Conservation (phyloP, 2,113 vertebrate genomes). For the Litocranius walleri region DNA sequence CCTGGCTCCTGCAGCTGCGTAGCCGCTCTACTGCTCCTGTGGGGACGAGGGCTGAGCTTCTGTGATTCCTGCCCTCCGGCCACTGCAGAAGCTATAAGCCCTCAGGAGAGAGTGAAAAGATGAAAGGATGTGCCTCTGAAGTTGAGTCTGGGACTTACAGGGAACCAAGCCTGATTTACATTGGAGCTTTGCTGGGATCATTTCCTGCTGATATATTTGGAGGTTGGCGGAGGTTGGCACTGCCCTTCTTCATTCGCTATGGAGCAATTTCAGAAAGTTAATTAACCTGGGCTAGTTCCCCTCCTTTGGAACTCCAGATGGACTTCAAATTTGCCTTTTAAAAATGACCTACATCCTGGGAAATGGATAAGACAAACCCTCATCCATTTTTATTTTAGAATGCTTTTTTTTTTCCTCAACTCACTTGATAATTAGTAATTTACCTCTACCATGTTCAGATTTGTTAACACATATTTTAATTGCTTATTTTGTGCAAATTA, state of each 20-base stretch:
- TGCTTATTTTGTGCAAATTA: not conserved
- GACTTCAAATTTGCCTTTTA: not conserved
- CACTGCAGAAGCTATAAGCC: not conserved
- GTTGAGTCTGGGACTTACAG: not conserved
- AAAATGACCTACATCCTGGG: not conserved
- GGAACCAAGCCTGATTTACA: conserved; percentile 26
- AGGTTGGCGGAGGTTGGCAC: not conserved
- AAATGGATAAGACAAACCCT: not conserved
- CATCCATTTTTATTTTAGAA: not conserved
- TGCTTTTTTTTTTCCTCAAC: not conserved
- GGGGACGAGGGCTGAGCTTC: not conserved
- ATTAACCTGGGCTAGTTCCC: conserved; percentile 22
- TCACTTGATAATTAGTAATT: not conserved
- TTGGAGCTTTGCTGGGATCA: not conserved
- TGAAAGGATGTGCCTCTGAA: conserved; percentile 26
- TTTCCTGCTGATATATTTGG: not conserved
- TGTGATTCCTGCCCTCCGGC: not conserved
- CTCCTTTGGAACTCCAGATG: not conserved
- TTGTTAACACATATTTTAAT: not conserved
- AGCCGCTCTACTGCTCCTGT: fast-evolving
- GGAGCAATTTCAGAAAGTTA: conserved; percentile 32
- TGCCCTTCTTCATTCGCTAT: not conserved
- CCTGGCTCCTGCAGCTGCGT: not conserved
- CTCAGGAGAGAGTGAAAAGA: not conserved
- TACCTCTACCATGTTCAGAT: not conserved